These are phyloP conservation scores for Etheostoma nigrum DNA, from an alignment of 2,797 vertebrate genomes.

Conservation along the genomic window DNA sequence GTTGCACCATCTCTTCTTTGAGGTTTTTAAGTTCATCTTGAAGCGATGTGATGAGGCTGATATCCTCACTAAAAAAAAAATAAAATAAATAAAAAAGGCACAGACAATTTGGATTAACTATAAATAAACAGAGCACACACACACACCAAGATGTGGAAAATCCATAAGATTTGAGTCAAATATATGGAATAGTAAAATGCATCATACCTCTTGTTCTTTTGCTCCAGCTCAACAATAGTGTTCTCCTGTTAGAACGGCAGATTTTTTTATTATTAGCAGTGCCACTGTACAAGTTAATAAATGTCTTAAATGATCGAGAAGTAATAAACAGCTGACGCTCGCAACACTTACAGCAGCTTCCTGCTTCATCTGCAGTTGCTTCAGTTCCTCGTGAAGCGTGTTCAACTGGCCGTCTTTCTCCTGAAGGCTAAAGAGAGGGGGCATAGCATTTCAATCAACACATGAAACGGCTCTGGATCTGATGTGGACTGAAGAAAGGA, in stretches of 20 bases:
- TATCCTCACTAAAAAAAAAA: conserved; percentile 63
- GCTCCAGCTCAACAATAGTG: conserved; percentile 61
- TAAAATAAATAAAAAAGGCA: not conserved
- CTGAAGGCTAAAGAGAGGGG: conserved; percentile 64
- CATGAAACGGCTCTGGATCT: not conserved
- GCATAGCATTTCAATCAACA: not conserved
- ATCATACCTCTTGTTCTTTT: conserved; percentile 69
- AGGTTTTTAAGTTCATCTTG: conserved; percentile 77
- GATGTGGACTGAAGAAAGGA: not conserved
- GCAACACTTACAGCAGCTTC: conserved; percentile 67
- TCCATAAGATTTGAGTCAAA: not conserved
- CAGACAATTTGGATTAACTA: not conserved
- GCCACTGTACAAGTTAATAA: too few relatives aligned
- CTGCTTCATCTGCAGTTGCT: conserved; percentile 70
- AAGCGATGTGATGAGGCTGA: conserved; percentile 64
- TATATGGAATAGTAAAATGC: not conserved
- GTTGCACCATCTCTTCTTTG: conserved; percentile 74
- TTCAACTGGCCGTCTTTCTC: conserved; percentile 73
- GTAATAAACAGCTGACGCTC: conserved; percentile 25
- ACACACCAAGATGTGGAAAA: not conserved
- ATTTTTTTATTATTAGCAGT: conserved; percentile 24
- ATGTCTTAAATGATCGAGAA: not conserved
- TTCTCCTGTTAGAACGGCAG: conserved; percentile 63
- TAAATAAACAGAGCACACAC: not conserved
- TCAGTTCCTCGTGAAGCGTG: conserved; percentile 72